Evolutionary conservation across 1,140 invertebrate genomes (phyloP).

Genomic region (Pectinophora gossypiella): DNA sequence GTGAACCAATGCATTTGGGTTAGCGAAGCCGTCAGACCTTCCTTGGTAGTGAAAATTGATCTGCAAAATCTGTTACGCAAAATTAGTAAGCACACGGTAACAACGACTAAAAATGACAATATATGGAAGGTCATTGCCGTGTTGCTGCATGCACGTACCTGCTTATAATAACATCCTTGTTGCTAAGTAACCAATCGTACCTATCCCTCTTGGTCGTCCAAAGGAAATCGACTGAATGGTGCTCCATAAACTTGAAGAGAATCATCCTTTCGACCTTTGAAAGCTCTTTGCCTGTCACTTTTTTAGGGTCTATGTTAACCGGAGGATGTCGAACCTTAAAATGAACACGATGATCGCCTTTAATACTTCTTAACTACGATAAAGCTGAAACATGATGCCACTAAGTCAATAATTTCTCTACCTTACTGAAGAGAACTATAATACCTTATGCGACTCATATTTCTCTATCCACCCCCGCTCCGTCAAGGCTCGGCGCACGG

Average conservation of each 20-base stretch:
- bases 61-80: conserved; percentile 79
- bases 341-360: neutral
- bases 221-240: conserved; percentile 87
- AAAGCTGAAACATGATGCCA: too few species aligned
- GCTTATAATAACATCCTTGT: conserved; percentile 73
- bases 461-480: conserved; percentile 81
- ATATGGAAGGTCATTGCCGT: too few species aligned
- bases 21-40: conserved; percentile 88
- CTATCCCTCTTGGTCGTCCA: conserved; percentile 92
- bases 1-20: conserved; percentile 93
- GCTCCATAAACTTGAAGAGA: conserved; percentile 79
- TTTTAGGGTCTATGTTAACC: conserved; percentile 68
- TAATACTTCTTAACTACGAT: too few species aligned
- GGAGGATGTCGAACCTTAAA: conserved; percentile 68
- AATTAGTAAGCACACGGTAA: neutral
- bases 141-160: conserved; percentile 38
- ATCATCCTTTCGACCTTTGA: conserved; percentile 76
- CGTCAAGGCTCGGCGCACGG: conserved; percentile 73
- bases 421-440: too few species aligned
- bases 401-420: too few species aligned
- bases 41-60: conserved; percentile 93
- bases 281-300: conserved; percentile 50
- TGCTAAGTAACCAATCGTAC: conserved; percentile 77
- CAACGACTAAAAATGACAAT: neutral
- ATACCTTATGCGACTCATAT: conserved; percentile 75